Base-by-base conservation (phyloP, 2,797 vertebrate genomes). In the Amniataba percoides region DNA sequence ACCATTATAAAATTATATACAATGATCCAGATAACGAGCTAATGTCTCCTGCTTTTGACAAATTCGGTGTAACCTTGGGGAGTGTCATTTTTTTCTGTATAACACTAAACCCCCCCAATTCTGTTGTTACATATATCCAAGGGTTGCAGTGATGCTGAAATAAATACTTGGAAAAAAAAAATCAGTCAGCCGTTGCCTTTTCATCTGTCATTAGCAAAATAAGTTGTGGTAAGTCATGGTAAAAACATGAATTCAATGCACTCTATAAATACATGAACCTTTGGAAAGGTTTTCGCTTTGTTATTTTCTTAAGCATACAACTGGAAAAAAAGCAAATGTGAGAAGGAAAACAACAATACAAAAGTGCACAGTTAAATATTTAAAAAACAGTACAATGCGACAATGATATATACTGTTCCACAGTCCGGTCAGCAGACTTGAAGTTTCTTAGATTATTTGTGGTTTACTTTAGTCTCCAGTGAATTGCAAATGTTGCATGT, bases 1-100 rank as follows among this genome's bases (percentile, higher is more conserved):
- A 71, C 39, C 39, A 86, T 86, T 80, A 74, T 66, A 72, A 58
- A 90, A 88, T 87, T 63, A 84, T 73, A 68, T 45, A 62, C 64
- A 83, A 39, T 66, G 60, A 80, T 84, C 25, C 49, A 76, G 55
- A 78, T 78, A 87, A 83, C 36, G 10, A 83, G 72, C 65, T 86
- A 42, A 60, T 66, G 61, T 67, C 43, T 75, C 9, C 71, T 77
- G 25, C 16, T 71, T 78, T 46, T 77, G 46, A 83, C 73, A 74
- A 36, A 62, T 34, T 27, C 5, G 0, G 0, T 15, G 19, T 61
- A 77, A 81, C 74, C 57, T 77, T 58, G 63, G 19, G 3, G 27
- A 82, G 74, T 65, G 27, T 7, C 21, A 57, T 4, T 60, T 56
- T 4, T 53, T 64, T 34, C 18, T 16, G 16, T 45, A 49, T 1